These are phyloP conservation scores for Odobenus rosmarus DNA, from an alignment of 2,113 vertebrate species.

Conservation along the genomic window DNA sequence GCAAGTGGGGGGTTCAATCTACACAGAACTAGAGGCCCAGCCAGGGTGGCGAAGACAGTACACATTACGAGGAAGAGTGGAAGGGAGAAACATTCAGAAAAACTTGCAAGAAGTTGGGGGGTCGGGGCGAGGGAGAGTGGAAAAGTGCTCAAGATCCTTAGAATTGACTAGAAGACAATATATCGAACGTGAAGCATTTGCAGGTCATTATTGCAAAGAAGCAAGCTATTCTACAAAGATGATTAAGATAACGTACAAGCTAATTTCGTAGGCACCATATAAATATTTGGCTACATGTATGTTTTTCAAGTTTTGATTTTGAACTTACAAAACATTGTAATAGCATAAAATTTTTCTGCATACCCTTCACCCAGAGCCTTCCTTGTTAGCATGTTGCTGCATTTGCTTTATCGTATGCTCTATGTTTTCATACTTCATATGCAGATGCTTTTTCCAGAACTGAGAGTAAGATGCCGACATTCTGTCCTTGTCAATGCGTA, in stretches of 20 bases:
- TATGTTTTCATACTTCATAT: not conserved
- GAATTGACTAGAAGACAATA: not conserved
- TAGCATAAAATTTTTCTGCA: not conserved
- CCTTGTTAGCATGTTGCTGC: not conserved
- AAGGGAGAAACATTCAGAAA: not conserved
- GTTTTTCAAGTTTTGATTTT: not conserved
- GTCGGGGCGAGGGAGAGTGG: not conserved
- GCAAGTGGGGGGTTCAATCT: too few species aligned
- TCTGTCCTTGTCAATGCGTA: not conserved
- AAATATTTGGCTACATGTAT: not conserved
- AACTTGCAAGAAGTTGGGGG: not conserved
- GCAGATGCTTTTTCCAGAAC: not conserved
- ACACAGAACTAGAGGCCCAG: not conserved
- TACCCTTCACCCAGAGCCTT: not conserved
- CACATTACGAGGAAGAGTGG: not conserved
- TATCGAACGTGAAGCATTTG: not conserved
- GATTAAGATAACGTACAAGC: not conserved
- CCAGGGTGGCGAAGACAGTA: not conserved
- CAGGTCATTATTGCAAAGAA: not conserved
- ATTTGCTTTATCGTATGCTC: not conserved
- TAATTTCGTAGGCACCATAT: not conserved
- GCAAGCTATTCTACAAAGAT: not conserved
- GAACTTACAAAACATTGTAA: not conserved
- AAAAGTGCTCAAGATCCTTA: not conserved
- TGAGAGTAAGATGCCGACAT: not conserved